A percentile compares a stretch with the other conserved stretches of the same genome.
phyloP scores from a whole-genome alignment of 1,140 invertebrate genomes.

The Heliconius hermathena region DNA sequence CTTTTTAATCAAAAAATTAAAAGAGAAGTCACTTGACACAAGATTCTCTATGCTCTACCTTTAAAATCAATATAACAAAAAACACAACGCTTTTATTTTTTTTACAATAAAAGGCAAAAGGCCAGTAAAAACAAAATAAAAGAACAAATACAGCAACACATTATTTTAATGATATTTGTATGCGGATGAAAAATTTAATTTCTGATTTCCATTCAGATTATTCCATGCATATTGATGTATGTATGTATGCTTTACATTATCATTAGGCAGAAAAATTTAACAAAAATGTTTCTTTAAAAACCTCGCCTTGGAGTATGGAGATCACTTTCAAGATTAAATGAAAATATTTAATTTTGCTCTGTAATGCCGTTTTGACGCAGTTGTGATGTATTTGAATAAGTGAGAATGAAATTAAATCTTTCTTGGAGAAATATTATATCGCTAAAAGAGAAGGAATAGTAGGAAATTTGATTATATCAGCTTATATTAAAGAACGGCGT shows the following conservation, averaged over 20 bases:
- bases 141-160: not conserved
- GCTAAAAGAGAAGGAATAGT: too few species aligned
- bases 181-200: constrained; percentile 18
- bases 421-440: too few species aligned
- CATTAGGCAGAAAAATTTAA: constrained; percentile 9
- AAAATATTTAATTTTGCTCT: not conserved
- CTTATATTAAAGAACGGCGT: too few species aligned
- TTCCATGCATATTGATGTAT: constrained; percentile 21
- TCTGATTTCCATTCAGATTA: constrained; percentile 20
- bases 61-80: too few species aligned
- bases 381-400: not conserved
- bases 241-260: constrained; percentile 14
- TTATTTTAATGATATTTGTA: constrained; percentile 6
- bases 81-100: too few species aligned
- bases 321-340: constrained; percentile 8
- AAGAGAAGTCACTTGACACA: too few species aligned
- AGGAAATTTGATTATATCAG: too few species aligned
- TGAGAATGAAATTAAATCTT: too few species aligned
- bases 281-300: not conserved
- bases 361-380: not conserved
- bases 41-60: too few species aligned
- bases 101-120: not conserved
- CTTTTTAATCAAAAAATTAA: too few species aligned
- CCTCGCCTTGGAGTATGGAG: not conserved
- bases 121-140: not conserved